phyloP scores from a whole-genome alignment of 2,888 invertebrate genomes.

The Andrena fulva region DNA sequence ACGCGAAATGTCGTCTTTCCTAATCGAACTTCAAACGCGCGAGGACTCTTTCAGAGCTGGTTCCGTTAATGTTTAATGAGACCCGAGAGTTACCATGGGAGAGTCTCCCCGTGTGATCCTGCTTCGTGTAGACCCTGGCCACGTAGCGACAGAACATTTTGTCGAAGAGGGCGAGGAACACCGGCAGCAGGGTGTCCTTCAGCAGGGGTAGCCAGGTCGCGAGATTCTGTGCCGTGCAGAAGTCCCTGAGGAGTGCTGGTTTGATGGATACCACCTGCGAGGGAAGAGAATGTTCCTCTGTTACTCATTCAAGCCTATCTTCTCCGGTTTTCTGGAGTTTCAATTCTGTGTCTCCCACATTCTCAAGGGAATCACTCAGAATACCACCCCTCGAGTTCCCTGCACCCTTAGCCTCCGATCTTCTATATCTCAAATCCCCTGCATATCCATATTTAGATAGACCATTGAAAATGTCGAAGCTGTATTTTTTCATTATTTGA shows the following conservation, averaged over 20 bases:
- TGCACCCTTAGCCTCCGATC: too few relatives aligned
- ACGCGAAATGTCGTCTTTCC: neutral
- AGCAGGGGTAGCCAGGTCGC: slow-evolving; percentile 87
- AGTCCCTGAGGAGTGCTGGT: slow-evolving; percentile 85
- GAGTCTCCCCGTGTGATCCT: slow-evolving; percentile 78
- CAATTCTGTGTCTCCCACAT: too few relatives aligned
- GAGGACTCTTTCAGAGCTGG: neutral
- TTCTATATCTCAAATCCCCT: too few relatives aligned
- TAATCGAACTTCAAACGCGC: neutral
- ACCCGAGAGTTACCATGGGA: slow-evolving; percentile 76
- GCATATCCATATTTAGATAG: too few relatives aligned
- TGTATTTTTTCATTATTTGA: too few relatives aligned
- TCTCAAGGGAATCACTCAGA: too few relatives aligned
- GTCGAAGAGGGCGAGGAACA: slow-evolving; percentile 87
- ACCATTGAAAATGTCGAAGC: too few relatives aligned
- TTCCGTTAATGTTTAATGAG: neutral
- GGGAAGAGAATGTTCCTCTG: slow-evolving; percentile 38
- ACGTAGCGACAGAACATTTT: slow-evolving; percentile 87
- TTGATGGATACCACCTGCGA: slow-evolving; percentile 86
- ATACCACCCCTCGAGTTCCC: too few relatives aligned
- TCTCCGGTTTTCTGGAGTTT: neutral
- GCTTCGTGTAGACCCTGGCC: slow-evolving; percentile 85
- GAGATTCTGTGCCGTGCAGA: slow-evolving; percentile 86
- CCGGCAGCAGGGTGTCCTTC: slow-evolving; percentile 87
- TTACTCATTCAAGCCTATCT: neutral